Evolutionary conservation across 2,797 vertebrate genomes (phyloP).

Genomic region (Okamejei kenojei): DNA sequence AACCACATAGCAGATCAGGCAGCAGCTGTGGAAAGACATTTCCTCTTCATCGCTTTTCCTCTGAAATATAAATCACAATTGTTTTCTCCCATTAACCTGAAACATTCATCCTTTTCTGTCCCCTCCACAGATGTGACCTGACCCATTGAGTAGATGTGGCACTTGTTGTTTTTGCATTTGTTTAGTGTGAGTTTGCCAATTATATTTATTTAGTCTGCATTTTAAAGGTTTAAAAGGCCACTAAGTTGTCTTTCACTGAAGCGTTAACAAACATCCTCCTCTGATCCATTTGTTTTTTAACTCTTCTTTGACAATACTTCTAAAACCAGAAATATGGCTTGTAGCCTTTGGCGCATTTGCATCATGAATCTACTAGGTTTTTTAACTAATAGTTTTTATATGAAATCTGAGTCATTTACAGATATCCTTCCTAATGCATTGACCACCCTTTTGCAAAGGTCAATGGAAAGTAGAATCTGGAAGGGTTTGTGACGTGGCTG

Average conservation of each 20-base stretch:
- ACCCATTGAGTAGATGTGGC: too few relatives aligned
- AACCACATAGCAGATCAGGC: too few relatives aligned
- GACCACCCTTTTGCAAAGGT: neutral
- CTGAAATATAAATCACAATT: too few relatives aligned
- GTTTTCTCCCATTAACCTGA: too few relatives aligned
- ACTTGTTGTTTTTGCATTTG: neutral
- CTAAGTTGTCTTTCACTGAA: neutral
- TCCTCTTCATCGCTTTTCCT: too few relatives aligned
- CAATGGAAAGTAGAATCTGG: neutral
- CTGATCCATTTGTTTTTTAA: neutral
- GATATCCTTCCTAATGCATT: neutral
- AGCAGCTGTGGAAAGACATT: too few relatives aligned
- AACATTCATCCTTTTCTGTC: neutral
- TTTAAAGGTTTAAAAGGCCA: neutral
- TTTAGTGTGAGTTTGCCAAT: neutral
- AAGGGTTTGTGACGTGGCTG: neutral
- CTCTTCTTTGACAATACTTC: neutral
- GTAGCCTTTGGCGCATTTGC: neutral
- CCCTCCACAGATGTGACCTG: neutral
- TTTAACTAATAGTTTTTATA: neutral
- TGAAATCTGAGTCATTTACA: neutral
- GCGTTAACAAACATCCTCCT: neutral
- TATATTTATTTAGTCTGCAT: neutral
- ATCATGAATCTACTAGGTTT: neutral
- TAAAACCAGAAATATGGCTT: neutral